A percentile compares a stretch with the other conserved stretches of the same genome.
Evolutionary conservation across 2,113 vertebrate species (phyloP).

Genomic region (Phocoena sinus): DNA sequence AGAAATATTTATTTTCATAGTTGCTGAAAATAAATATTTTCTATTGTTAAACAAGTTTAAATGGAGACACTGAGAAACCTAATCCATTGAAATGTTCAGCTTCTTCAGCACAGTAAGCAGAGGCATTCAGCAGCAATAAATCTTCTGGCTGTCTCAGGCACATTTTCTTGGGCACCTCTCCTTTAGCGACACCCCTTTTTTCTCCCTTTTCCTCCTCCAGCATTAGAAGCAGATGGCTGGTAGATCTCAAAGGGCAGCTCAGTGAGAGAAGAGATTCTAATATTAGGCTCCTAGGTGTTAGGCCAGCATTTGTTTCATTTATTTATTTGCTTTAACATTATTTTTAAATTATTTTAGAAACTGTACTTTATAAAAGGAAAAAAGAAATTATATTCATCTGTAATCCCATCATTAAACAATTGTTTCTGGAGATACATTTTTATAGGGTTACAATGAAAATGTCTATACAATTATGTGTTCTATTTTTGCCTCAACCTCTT

Average conservation of each 20-base stretch:
- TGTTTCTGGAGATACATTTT: background rate
- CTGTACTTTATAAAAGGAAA: background rate
- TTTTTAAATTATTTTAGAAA: conserved; percentile 17
- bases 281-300: background rate
- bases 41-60: conserved; percentile 6
- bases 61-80: background rate
- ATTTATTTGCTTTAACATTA: conserved; percentile 33
- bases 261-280: background rate
- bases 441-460: background rate
- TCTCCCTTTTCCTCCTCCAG: background rate
- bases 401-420: background rate
- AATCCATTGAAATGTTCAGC: background rate
- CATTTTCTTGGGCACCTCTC: conserved; percentile 1
- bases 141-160: conserved; percentile 6
- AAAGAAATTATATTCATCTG: background rate
- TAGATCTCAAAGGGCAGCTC: background rate
- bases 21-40: conserved; percentile 37
- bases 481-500: conserved; percentile 8
- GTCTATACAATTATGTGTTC: background rate
- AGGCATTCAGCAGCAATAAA: background rate
- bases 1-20: conserved; percentile 23
- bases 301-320: background rate
- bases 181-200: background rate
- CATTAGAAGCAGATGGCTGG: conserved; percentile 34
- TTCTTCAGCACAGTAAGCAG: conserved; percentile 26